These are phyloP conservation scores for Periophthalmus modestus DNA, from an alignment of 2,113 vertebrate genomes.

Conservation along the genomic window DNA sequence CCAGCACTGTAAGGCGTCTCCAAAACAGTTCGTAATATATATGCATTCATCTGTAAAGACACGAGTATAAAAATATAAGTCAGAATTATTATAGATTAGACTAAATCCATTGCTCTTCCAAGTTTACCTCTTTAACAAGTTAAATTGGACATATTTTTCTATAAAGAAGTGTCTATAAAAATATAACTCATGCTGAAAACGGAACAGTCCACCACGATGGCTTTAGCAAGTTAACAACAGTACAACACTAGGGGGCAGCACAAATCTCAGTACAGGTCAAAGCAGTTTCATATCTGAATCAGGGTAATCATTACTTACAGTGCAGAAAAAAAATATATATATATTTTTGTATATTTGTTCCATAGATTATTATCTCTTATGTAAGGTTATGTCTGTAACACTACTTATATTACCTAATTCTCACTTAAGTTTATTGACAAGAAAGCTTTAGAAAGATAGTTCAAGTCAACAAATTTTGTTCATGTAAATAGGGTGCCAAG, in stretches of 20 bases:
- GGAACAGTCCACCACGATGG: constrained; percentile 72
- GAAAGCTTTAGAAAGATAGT: too few relatives aligned
- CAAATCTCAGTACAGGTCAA: not conserved
- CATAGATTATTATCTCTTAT: not conserved
- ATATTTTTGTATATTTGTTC: not conserved
- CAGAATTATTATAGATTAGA: constrained; percentile 32
- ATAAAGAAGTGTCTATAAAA: constrained; percentile 55
- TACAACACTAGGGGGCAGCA: constrained; percentile 7
- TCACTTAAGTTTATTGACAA: too few relatives aligned
- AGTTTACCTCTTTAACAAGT: not conserved
- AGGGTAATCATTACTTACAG: not conserved
- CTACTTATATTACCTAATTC: too few relatives aligned
- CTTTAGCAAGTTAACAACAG: constrained; percentile 42
- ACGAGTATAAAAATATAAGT: constrained; percentile 66
- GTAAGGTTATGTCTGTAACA: not conserved
- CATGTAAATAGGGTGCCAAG: not conserved
- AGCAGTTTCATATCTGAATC: not conserved
- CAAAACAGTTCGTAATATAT: constrained; percentile 9
- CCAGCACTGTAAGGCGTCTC: constrained; percentile 61
- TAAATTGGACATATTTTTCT: not conserved
- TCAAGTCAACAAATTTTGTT: not conserved
- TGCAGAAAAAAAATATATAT: not conserved
- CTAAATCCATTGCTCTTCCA: not conserved
- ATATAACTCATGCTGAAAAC: constrained; percentile 65
- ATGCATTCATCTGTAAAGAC: constrained; percentile 17